Base-by-base conservation (phyloP, 2,113 vertebrate species). In the Nesogale talazaci region DNA sequence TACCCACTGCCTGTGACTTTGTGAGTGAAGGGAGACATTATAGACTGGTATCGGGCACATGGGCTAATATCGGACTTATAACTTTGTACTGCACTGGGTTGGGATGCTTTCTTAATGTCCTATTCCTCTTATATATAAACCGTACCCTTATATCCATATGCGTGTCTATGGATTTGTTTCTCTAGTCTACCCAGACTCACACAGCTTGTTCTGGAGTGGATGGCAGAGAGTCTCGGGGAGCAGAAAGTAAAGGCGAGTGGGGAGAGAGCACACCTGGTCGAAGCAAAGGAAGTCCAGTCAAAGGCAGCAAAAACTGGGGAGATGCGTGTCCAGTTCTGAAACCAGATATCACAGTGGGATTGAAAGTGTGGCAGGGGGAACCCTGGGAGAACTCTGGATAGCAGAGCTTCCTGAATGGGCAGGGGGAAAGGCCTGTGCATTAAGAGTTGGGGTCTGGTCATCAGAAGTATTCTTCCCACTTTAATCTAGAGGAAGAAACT, bases 401-500 rank as follows among this genome's bases (percentile, higher is more conserved):
- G 7, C 7, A 2, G 3, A 17, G 7, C 38, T 65, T 67, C 17
- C 77, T 34, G 19, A 19, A 20, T 29, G 19, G 61, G 23, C 16
- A 88, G 63, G 31, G 6, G 65, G 65, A 83, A 75, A 59, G 16
- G 31, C 0, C 0, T 1, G 2, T 10, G 3, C 70, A 34, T 81
- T 17, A 38, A 9, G 6, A 82, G 38, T 9, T 40, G 42, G n/a
- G 42, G 22, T 46, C 69, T 38, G 72, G 56, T 56, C 36, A 27
- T 0, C 0, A 52, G 78, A 81, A 61, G 22, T 25, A 38, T 22
- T 75, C 69, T 85, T 63, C 57, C 67, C 46, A 42, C 25, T 88
- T 95, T 29, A 75, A 52, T 52, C 46, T 52, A 52, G 83, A 70
- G 57, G 77, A 86, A 93, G 90, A 88, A 83, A 38, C 15, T 12